Evolutionary conservation across 2,797 vertebrate genomes (phyloP), one percentile per base, ranked within the genome.

Genomic region (Gephyroberyx darwinii): DNA sequence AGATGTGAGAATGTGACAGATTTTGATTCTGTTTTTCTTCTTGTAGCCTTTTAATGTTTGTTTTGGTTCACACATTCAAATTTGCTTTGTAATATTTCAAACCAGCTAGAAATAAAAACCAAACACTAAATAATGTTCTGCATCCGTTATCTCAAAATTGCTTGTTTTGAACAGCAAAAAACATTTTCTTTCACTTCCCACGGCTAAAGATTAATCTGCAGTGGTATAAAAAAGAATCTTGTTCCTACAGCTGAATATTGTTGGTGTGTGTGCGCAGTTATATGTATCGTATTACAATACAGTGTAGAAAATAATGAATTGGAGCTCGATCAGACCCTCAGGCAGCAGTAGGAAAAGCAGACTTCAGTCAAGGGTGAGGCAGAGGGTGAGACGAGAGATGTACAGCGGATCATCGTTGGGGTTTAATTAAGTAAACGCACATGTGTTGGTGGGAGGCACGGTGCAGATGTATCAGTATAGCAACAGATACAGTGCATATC

Each of bases 1-100:
- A 66, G 43, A 53, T 52, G 57, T 66, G 52, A 69, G 58, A 56
- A 50, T 26, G 26, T 52, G 47, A 8, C 19, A 20, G 47, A 50
- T 50, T 50, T 7, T 10, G 47, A 50, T 50, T 50, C 2, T 20
- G 6, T 2, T 45, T 45, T 45, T 45, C 14, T 3, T 5, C 4
- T 4, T 45, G 43, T 45, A 17, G 5, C 43, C 43, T 35, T 45
- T 41, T 45, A 0, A 41, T 43, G 50, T 8, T 48, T 17, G 17
- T 56, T 60, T 57, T 35, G n/a, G 41, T 53, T 63, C 62, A 35
- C 19, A 55, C 35, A 30, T 64, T n/a, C 2, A 30, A 39, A 20
- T 55, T 12, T 35, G 31, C 35, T 63, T 55, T 50, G 5, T 47
- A 16, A 16, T 13, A 16, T 63, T 58, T 20, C 20, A 1, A 37